Base-by-base conservation (phyloP, 1,140 invertebrate genomes). In the Lasaia peninsularis region DNA sequence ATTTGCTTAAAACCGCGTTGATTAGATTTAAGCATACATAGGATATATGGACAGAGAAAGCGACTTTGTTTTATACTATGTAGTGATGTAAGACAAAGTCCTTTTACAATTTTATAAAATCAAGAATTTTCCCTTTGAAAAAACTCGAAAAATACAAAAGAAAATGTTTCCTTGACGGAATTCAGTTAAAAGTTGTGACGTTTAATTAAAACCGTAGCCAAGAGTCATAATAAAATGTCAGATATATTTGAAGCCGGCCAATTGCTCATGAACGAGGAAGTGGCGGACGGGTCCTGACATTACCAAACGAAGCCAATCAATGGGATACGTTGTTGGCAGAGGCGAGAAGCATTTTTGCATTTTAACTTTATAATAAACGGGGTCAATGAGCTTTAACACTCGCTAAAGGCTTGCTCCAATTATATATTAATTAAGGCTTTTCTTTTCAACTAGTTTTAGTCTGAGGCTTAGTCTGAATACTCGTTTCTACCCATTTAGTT, bases 241-340 rank as follows among this genome's bases (percentile, higher is more conserved):
- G 44, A 44, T 55, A 28, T 31, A 37, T 55, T 44, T 35, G 11
- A 28, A 55, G 24, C 53, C 14, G 20, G 11, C 35, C 56, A 56
- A 64, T 60, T 54, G 8, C 57, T 50, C 35, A 56, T 55, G 40
- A 50, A 20, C 33, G 33, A 40, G 14, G 52, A 58, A 60, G 50
- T 60, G 50, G 49, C 50, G 24, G 35, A 48, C 31, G 33, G 52
- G 40, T 55, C 65, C 65, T 75, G 73, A 69, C 63, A 60, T 65
- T 63, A 21, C 16, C 65, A 74, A 76, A 76, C 69, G 74, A 76
- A 74, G 69, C 56, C 71, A 76, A 76, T 76, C 62, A 55, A 49
- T 33, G 56, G 49, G 24, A 44, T 18, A 57, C 33, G 44, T 48
- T 18, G 56, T 20, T 16, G 52, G 35, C 18, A 44, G 21, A 10